phyloP scores from a whole-genome alignment of 2,888 invertebrate species.

The Andrena bucephala region DNA sequence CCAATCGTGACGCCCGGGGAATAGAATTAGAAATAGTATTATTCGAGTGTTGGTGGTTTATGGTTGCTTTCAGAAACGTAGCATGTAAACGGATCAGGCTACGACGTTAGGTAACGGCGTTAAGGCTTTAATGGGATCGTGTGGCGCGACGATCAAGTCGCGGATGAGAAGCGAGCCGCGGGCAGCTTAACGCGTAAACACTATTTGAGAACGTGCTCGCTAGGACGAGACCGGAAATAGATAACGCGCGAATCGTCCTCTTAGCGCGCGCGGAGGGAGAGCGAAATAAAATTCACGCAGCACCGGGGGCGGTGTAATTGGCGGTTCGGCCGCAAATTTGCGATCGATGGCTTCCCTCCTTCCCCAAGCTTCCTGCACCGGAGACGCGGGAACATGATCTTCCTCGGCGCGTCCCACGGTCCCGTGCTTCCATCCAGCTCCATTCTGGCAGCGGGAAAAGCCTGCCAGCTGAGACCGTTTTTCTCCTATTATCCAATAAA shows the following conservation, averaged over 20 bases:
- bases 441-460: slow-evolving; percentile 6
- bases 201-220: background rate
- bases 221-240: no score
- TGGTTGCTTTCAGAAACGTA: slow-evolving; percentile 12
- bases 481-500: slow-evolving; percentile 21
- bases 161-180: slow-evolving; percentile 29
- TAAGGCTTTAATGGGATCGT: slow-evolving; percentile 48
- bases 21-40: no score
- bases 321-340: slow-evolving; percentile 29
- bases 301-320: slow-evolving; percentile 13
- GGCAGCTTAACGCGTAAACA: slow-evolving; percentile 2
- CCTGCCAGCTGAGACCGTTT: background rate
- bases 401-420: slow-evolving; percentile 25
- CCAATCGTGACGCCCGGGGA: no score
- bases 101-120: slow-evolving; percentile 48
- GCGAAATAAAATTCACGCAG: slow-evolving; percentile 24
- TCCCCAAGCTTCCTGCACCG: background rate
- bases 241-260: no score
- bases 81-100: slow-evolving; percentile 38
- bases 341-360: background rate
- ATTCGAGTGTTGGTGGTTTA: background rate
- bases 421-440: slow-evolving; percentile 1
- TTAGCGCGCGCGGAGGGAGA: no score
- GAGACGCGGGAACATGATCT: slow-evolving; percentile 8
- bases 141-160: slow-evolving; percentile 42